A percentile compares a stretch with the other conserved stretches of the same genome.
phyloP scores from a whole-genome alignment of 2,888 invertebrate genomes.

The Syritta pipiens region DNA sequence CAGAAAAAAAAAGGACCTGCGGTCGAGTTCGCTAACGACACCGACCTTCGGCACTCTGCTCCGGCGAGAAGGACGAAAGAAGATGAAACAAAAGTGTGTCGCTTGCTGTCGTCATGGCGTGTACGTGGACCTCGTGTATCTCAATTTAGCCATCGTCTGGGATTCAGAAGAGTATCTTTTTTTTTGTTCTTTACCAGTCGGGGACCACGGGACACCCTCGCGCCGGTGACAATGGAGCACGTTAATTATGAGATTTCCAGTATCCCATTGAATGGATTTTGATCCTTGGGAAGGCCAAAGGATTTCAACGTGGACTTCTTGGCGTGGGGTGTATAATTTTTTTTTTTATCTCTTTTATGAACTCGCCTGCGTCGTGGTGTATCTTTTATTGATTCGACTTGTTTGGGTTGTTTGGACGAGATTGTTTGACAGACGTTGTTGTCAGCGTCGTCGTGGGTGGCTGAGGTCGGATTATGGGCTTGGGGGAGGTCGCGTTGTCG shows the following conservation, averaged over 20 bases:
- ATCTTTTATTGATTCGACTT: constrained; percentile 47
- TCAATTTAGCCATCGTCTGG: constrained; percentile 38
- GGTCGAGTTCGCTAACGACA: constrained; percentile 15
- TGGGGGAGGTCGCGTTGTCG: constrained; percentile 13
- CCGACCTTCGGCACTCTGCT: constrained; percentile 28
- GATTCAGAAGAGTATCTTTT: constrained; percentile 29
- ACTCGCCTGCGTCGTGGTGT: constrained; percentile 13
- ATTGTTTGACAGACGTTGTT: constrained; percentile 38
- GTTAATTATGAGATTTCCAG: constrained; percentile 58
- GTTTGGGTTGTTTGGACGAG: constrained; percentile 9
- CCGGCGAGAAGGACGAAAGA: background rate
- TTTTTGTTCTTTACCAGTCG: constrained; percentile 5
- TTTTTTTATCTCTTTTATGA: constrained; percentile 25
- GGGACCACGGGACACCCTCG: no score
- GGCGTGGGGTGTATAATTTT: no score
- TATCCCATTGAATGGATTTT: constrained; percentile 44
- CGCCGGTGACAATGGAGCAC: constrained; percentile 37
- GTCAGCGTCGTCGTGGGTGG: constrained; percentile 59
- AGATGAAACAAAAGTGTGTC: constrained; percentile 16
- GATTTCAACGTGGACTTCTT: no score
- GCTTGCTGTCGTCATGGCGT: no score
- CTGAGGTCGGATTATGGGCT: constrained; percentile 13
- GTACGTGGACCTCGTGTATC: constrained; percentile 29
- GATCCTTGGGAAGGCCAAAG: constrained; percentile 44
- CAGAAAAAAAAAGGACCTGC: constrained; percentile 32